Evolutionary conservation across 2,797 vertebrate species (phyloP), one percentile per base, ranked within the genome.

Genomic region (Anguilla pacifica): DNA sequence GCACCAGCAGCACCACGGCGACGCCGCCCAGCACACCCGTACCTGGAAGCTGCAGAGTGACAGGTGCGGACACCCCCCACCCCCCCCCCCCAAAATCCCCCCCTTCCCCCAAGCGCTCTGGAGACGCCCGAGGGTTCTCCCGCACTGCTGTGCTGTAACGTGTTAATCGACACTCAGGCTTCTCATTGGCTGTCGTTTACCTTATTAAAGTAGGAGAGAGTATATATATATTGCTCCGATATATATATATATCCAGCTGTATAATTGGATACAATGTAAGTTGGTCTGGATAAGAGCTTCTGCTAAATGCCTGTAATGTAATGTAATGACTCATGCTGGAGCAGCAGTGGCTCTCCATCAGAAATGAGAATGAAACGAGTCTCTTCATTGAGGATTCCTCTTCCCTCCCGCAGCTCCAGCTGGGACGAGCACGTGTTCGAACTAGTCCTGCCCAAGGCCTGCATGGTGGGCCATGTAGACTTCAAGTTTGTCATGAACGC

Each of bases 361-460:
- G 4, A 7, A 25, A 81, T 46, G 39, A 46, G 77, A 6, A 10
- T 25, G 43, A 81, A 59, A 25, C 13, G 2, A 19, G 28, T 84
- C 3, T 35, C 28, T 31, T 59, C 53, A 35, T 59, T 59, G 28
- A 31, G 31, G 57, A 31, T 55, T 39, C 25, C 7, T 9, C 2
- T 43, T 88, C 7, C 84, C 25, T 59, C 89, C 55, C 87, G 53
- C 88, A 97, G 99, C 93, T 98, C 98, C 92, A 99, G 99, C 94
- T 99, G 99, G 99, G 98, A 99, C 74, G 99, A 99, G 90, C 99
- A 99, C 90, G 98, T 99, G 72, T 99, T 99, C 93, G 98, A 99
- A 93, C 93, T 99, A 91, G 99, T 99, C 91, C 95, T 99, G 31
- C 98, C 98, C n/a, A 99, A 99, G 95, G 98, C 98, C 89, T 99